phyloP scores from a whole-genome alignment of 1,140 invertebrate genomes.

The Cherax quadricarinatus region DNA sequence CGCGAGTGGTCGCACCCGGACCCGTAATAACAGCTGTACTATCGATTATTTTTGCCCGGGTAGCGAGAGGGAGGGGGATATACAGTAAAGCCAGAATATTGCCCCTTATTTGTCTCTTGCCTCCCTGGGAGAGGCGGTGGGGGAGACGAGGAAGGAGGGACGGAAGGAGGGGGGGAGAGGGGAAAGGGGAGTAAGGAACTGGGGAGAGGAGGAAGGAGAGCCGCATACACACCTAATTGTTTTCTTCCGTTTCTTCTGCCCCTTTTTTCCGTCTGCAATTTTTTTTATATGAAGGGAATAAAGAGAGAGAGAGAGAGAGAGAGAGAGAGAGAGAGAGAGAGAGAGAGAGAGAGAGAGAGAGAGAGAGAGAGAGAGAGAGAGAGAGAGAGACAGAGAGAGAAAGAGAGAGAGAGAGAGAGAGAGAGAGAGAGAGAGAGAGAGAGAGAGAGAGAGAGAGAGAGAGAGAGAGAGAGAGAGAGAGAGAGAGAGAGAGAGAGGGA shows the following conservation, averaged over 20 bases:
- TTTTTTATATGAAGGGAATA: background rate
- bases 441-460: background rate
- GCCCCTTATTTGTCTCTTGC: constrained; percentile 10
- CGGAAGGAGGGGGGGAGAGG: no score
- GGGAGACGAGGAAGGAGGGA: no score
- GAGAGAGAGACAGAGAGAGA: constrained; percentile 8
- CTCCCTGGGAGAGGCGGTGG: background rate
- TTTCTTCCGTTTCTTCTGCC: background rate
- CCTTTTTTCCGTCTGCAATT: background rate
- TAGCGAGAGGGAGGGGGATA: background rate
- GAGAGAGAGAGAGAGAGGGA: background rate
- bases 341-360: background rate
- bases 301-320: constrained; percentile 14
- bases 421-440: constrained; percentile 9
- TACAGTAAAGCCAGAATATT: background rate
- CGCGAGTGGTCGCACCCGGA: background rate
- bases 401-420: constrained; percentile 21
- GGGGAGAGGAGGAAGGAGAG: background rate
- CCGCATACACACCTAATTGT: background rate
- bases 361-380: background rate
- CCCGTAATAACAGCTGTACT: background rate
- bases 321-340: constrained; percentile 20
- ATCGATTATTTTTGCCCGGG: constrained; percentile 17
- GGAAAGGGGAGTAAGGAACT: no score
- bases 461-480: background rate